phyloP scores from a whole-genome alignment of 2,113 vertebrate genomes.

The Hyperoodon ampullatus region DNA sequence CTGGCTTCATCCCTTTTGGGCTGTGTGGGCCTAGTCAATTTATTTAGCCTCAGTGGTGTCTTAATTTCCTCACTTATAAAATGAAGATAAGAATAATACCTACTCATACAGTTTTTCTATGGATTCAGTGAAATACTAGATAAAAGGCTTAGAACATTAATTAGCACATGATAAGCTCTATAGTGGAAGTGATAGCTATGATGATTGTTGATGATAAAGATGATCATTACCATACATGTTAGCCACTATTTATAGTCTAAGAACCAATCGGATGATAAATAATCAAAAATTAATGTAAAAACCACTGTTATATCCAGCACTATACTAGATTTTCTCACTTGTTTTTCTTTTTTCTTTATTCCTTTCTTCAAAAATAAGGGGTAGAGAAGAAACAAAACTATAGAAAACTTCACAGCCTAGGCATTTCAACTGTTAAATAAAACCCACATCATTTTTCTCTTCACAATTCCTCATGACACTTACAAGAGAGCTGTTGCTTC shows the following conservation, averaged over 20 bases:
- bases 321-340: not conserved
- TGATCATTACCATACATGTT: not conserved
- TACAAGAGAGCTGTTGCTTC: not conserved
- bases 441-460: not conserved
- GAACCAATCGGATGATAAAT: not conserved
- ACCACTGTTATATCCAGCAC: not conserved
- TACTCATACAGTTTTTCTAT: not conserved
- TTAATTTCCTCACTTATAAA: not conserved
- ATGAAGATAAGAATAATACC: not conserved
- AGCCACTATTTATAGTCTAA: not conserved
- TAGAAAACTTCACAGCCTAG: not conserved
- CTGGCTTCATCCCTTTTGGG: not conserved
- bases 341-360: not conserved
- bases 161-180: not conserved
- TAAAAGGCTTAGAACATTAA: not conserved
- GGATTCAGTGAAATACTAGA: not conserved
- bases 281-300: not conserved
- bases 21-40: not conserved
- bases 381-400: not conserved
- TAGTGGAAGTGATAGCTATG: not conserved
- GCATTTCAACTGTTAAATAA: not conserved
- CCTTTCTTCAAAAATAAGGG: not conserved
- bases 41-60: not conserved
- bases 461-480: not conserved
- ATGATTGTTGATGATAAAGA: not conserved